Evolutionary conservation across 2,113 vertebrate species (phyloP), one percentile per base, ranked within the genome.

Genomic region (Phylloscopus trochiloides): DNA sequence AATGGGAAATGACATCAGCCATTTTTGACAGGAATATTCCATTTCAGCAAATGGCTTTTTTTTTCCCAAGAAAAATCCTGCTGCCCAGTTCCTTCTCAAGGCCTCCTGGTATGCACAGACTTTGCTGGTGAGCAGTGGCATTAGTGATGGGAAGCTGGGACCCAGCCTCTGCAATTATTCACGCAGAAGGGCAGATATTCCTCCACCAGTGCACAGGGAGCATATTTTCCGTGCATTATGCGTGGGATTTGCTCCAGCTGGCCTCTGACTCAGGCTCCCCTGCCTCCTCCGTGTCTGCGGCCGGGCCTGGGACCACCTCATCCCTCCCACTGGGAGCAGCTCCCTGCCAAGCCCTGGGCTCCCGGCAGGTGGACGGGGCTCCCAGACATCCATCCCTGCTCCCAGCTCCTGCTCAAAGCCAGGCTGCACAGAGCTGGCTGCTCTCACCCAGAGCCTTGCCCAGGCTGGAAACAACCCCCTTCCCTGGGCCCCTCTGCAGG

Each of bases 181-280:
- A 24, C 14, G 50, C 92, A 68, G n/a, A 43, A 89, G 65, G 6
- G 5, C 63, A 73, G 88, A 12, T 87, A 78, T 51, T 61, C 90
- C 78, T 55, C 5, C 50, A 6, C 20, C 62, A n/a, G 70, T 2
- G 17, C 85, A 20, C 63, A 79, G 62, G 14, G 66, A 83, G 68
- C 83, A 79, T 29, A 90, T 88, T 95, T 94, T 96, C 94, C 86
- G 2, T 95, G 86, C 62, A 47, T 92, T 90, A 79, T 45, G 78
- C 32, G 2, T 70, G 94, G 90, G 86, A 88, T 86, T 90, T 70
- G 59, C 82, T 96, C 95, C 95, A 92, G 88, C 95, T 97, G 95
- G 94, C 85, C 92, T 91, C 81, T 88, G 90, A 79, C 78, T 94
- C 90, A 76, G 0, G 0, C 92, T 95, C 21, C 87, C 61, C 67